Conservation (phyloP, 1,140 invertebrate genomes). For the Diorhabda elongata region DNA sequence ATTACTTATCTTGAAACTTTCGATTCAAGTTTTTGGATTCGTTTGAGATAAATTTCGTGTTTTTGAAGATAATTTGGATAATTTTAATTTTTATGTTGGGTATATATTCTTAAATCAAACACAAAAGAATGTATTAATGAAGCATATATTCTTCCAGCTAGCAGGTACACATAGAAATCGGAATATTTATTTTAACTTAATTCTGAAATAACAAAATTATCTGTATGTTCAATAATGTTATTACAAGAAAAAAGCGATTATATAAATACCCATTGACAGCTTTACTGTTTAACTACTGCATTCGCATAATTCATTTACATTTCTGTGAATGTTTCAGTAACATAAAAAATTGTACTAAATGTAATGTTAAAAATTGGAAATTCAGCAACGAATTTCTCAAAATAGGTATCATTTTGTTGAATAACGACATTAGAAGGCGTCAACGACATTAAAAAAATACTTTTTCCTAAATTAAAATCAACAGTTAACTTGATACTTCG, state of each 20-base stretch:
- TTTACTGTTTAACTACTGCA: slow-evolving; percentile 34
- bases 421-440: too few species aligned
- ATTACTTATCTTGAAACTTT: too few species aligned
- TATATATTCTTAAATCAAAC: neutral
- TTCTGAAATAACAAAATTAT: too few species aligned
- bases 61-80: too few species aligned
- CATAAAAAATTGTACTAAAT: slow-evolving; percentile 34
- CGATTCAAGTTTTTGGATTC: too few species aligned
- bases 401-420: too few species aligned
- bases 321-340: slow-evolving; percentile 16
- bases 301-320: slow-evolving; percentile 33
- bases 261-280: slow-evolving; percentile 32
- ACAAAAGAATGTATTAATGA: slow-evolving; percentile 26
- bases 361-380: slow-evolving; percentile 18
- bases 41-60: too few species aligned
- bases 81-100: too few species aligned
- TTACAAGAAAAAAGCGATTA: neutral
- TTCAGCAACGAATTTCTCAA: too few species aligned
- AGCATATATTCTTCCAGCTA: slow-evolving; percentile 38
- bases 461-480: too few species aligned
- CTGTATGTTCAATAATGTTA: slow-evolving; percentile 19
- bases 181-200: slow-evolving; percentile 8
- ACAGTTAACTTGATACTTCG: too few species aligned
- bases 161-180: slow-evolving; percentile 38
- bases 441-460: too few species aligned